Evolutionary conservation across 2,797 vertebrate species (phyloP).

Genomic region (Orientallactaga sibirica): DNA sequence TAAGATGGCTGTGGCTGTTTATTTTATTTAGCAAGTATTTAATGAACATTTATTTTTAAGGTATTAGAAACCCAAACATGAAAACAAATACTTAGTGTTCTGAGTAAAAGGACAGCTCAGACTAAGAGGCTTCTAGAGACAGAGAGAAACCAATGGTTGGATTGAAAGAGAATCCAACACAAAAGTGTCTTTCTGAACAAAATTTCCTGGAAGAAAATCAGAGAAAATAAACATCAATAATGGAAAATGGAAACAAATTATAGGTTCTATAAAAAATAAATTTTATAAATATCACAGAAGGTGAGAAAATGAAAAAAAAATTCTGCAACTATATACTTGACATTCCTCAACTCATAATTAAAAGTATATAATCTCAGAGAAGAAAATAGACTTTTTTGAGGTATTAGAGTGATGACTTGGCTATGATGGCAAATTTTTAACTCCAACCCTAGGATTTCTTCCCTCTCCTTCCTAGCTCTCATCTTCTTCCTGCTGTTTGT

Average conservation of each 20-base stretch:
- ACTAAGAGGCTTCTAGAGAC: background rate
- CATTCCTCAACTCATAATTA: conserved; percentile 43
- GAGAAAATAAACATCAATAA: background rate
- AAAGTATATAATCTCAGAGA: background rate
- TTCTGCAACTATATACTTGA: background rate
- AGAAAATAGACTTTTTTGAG: background rate
- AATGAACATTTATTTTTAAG: conserved; percentile 1
- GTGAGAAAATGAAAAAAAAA: background rate
- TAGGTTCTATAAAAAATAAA: background rate
- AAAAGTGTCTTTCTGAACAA: background rate
- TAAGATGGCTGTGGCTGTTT: background rate
- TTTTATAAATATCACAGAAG: background rate
- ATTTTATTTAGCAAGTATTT: conserved; percentile 60
- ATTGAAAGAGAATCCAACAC: background rate
- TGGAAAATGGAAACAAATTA: background rate
- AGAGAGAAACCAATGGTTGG: background rate
- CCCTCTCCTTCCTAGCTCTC: background rate
- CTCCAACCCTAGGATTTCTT: background rate
- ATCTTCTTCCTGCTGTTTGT: background rate
- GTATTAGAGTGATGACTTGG: background rate
- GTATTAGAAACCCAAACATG: conserved; percentile 33
- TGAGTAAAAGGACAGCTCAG: background rate
- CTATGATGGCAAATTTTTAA: background rate
- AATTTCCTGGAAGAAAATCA: conserved; percentile 7
- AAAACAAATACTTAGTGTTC: conserved; percentile 31